Conservation (phyloP, 2,113 vertebrate species). For the Damaliscus lunatus region DNA sequence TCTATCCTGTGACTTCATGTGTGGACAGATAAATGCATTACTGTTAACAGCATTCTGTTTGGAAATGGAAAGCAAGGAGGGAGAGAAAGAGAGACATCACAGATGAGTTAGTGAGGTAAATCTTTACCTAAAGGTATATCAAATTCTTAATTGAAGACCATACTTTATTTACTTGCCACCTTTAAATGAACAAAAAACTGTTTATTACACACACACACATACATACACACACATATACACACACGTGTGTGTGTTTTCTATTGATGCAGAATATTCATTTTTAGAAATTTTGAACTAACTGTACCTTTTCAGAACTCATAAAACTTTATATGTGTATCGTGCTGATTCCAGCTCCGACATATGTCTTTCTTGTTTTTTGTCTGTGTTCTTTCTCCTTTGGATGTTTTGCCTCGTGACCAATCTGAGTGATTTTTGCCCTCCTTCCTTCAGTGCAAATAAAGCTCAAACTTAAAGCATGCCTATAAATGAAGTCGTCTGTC, state of each 20-base stretch:
- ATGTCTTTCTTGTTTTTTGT: neutral
- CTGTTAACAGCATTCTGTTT: neutral
- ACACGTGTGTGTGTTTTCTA: neutral
- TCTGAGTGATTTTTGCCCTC: neutral
- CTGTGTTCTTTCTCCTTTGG: neutral
- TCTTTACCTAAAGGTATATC: neutral
- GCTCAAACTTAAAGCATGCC: neutral
- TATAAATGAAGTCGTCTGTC: slow-evolving; percentile 7
- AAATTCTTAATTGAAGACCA: neutral
- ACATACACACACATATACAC: neutral
- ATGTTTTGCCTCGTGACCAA: neutral
- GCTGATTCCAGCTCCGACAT: neutral
- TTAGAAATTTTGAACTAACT: neutral
- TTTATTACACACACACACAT: neutral
- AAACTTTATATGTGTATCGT: neutral
- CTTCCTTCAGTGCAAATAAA: neutral
- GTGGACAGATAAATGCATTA: neutral
- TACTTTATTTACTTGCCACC: neutral
- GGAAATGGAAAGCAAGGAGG: neutral
- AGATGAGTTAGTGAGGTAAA: neutral
- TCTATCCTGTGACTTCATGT: neutral
- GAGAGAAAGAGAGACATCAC: neutral
- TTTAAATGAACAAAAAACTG: neutral
- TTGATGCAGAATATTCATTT: neutral
- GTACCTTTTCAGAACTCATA: neutral